phyloP scores from a whole-genome alignment of 2,113 vertebrate genomes.

The Oriolus oriolus region DNA sequence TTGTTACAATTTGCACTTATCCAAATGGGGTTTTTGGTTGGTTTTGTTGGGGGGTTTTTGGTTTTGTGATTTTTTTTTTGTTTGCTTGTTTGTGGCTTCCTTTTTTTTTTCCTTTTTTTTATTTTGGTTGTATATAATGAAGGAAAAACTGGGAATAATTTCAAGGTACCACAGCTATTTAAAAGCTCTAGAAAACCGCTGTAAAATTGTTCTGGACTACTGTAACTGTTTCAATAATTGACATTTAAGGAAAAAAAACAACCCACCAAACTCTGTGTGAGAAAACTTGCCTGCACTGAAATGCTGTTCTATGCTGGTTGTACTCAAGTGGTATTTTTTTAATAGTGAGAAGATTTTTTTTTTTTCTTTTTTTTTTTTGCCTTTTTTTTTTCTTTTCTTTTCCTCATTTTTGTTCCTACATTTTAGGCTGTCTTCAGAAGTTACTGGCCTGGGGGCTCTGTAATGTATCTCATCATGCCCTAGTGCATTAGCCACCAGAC shows the following conservation, averaged over 20 bases:
- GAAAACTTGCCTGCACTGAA: constrained; percentile 70
- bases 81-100: background rate
- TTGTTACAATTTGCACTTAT: constrained; percentile 60
- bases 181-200: constrained; percentile 48
- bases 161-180: constrained; percentile 50
- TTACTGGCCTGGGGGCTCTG: constrained; percentile 83
- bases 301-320: constrained; percentile 69
- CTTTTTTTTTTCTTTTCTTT: background rate
- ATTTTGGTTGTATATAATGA: constrained; percentile 1
- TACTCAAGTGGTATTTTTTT: constrained; percentile 64
- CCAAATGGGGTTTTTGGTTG: background rate
- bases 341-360: constrained; percentile 69
- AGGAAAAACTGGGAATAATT: constrained; percentile 46
- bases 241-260: background rate
- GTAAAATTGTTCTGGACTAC: constrained; percentile 47
- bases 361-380: background rate
- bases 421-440: constrained; percentile 85
- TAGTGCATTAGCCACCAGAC: constrained; percentile 76
- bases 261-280: constrained; percentile 1
- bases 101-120: too few species aligned
- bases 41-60: background rate
- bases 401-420: constrained; percentile 72
- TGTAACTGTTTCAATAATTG: constrained; percentile 55
- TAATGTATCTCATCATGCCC: constrained; percentile 78
- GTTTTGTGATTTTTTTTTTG: background rate